phyloP scores from a whole-genome alignment of 2,888 invertebrate species.

The Allacma fusca region DNA sequence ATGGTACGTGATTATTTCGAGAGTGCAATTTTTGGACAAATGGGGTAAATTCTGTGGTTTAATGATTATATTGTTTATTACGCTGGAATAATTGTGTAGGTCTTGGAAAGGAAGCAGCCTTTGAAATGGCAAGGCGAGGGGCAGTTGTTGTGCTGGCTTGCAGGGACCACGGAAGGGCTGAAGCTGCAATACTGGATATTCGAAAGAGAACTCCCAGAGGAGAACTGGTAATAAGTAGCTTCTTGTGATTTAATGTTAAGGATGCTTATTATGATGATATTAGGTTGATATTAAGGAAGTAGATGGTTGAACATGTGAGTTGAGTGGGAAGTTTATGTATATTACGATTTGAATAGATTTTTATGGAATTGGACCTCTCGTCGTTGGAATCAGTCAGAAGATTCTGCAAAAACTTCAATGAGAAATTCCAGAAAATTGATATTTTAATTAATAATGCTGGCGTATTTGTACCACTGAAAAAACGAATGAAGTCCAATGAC shows the following conservation, averaged over 20 bases:
- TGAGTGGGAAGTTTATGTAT: not conserved
- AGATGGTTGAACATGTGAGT: too few relatives aligned
- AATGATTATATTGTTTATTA: too few relatives aligned
- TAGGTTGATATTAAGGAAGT: too few relatives aligned
- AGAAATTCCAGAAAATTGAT: constrained; percentile 62
- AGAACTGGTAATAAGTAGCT: constrained; percentile 71
- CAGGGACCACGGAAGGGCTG: constrained; percentile 49
- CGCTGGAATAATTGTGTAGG: constrained; percentile 69
- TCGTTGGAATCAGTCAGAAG: constrained; percentile 63
- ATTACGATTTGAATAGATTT: constrained; percentile 53
- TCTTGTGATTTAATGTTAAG: too few relatives aligned
- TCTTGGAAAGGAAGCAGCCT: constrained; percentile 81
- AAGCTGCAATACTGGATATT: constrained; percentile 72
- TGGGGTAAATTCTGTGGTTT: too few relatives aligned
- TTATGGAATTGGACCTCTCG: constrained; percentile 55
- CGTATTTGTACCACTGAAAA: constrained; percentile 71
- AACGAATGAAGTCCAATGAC: constrained; percentile 72
- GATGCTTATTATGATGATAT: too few relatives aligned
- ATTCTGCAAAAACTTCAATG: constrained; percentile 64
- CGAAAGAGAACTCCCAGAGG: constrained; percentile 70
- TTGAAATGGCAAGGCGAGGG: constrained; percentile 75
- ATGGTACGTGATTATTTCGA: too few relatives aligned
- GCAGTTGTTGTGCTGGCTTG: constrained; percentile 75
- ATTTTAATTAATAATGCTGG: constrained; percentile 67
- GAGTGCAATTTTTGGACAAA: too few relatives aligned